Base-by-base conservation (phyloP, 2,113 vertebrate genomes). In the Pterocles burchelli region DNA sequence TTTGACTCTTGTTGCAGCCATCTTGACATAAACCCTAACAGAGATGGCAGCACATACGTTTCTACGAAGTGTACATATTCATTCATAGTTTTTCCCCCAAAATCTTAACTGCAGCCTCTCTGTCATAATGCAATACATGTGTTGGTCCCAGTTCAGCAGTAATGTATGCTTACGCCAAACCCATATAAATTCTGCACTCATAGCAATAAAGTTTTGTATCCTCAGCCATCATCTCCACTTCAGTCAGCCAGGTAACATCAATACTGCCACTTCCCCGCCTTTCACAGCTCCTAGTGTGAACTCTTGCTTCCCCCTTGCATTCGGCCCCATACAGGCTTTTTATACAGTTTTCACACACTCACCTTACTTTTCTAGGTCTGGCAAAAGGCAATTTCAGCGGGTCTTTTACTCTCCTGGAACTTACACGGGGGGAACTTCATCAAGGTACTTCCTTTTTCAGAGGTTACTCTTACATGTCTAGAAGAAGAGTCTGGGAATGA, bases 351-450 rank as follows among this genome's bases (percentile, higher is more conserved):
- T 82, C 33, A 76, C 36, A 92, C 11, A 5, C 21, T 38, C 22
- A 24, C 12, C 12, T 55, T 38, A 28, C 9, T 66, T 63, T 62
- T 54, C 16, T 8, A 70, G 21, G 36, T 7, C 33, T 41, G 41
- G 7, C 5, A 59, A 80, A 84, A 77, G 7, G 6, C 22, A 71
- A 4, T 67, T 84, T 74, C 61, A 89, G 33, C 9, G 5, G 1
- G 12, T 48, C 15, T 73, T 58, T 43, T 8, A 66, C 25, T 41
- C 16, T 36, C 1, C 8, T 11, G 1, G 4, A 26, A 24, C 66
- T 76, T 76, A 73, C 36, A 70, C 1, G 0, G 8, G 4, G 0
- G 0, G 6, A 85, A 70, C 17, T 49, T 62, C 17, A 58, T 22
- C 17, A 62, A 58, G 0, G 0, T 65, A 45, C 8, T 57, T 59